Evolutionary conservation across 2,797 vertebrate species (phyloP).

Genomic region (Anisognathus igniventris): DNA sequence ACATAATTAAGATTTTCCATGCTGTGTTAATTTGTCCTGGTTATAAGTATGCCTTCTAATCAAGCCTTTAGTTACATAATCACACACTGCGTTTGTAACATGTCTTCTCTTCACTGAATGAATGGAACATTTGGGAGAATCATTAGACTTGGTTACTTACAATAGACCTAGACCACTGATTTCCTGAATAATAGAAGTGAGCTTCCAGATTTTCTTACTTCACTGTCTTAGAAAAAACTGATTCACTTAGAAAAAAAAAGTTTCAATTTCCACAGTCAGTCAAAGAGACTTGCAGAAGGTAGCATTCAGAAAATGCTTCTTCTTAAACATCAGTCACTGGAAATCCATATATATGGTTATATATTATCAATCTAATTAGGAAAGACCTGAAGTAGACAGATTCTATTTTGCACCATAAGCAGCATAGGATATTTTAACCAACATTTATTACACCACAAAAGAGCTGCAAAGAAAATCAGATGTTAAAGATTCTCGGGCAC

Average conservation of each 20-base stretch:
- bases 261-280: neutral
- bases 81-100: neutral
- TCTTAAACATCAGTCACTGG: neutral
- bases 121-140: neutral
- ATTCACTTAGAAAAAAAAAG: neutral
- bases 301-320: neutral
- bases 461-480: neutral
- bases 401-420: neutral
- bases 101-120: neutral
- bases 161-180: neutral
- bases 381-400: neutral
- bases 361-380: neutral
- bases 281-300: neutral
- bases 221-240: neutral
- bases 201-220: neutral
- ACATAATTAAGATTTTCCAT: neutral
- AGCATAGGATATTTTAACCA: neutral
- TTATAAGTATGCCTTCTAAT: neutral
- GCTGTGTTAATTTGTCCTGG: neutral
- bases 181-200: neutral
- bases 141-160: neutral
- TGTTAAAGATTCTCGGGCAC: accelerated
- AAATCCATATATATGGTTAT: neutral
- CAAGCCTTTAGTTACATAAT: neutral
- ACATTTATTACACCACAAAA: neutral